Evolutionary conservation across 2,797 vertebrate species (phyloP).

Genomic region (Eulemur coronatus): DNA sequence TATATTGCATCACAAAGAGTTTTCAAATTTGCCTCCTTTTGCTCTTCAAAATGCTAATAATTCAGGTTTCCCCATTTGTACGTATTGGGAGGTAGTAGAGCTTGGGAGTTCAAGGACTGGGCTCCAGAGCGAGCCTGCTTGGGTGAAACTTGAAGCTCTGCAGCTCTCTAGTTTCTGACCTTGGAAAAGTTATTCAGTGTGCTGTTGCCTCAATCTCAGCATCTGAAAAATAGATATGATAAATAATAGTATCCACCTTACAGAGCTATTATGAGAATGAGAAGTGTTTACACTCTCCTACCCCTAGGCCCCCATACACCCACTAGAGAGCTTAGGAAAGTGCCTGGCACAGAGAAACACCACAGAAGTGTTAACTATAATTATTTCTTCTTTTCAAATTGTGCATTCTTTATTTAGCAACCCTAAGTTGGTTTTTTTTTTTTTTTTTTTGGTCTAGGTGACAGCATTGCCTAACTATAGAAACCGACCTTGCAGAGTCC

Average conservation of each 20-base stretch:
- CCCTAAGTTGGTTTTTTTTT: neutral
- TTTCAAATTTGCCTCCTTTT: neutral
- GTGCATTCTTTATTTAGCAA: constrained; percentile 48
- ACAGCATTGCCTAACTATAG: constrained; percentile 43
- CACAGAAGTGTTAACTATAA: constrained; percentile 11
- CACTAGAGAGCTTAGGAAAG: neutral
- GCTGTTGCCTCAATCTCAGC: neutral
- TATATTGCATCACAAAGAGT: neutral
- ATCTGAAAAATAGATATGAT: neutral
- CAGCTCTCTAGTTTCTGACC: neutral
- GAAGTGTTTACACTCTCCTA: constrained; percentile 35
- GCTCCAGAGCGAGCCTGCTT: neutral
- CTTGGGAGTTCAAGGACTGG: neutral
- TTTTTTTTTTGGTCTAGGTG: neutral
- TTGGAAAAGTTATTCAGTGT: neutral
- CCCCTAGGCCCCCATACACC: neutral
- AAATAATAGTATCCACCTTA: constrained; percentile 52
- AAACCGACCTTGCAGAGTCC: neutral
- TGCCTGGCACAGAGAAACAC: neutral
- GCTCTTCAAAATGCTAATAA: neutral
- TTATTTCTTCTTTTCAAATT: constrained; percentile 49
- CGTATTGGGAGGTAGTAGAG: no score
- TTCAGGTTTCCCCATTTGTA: neutral
- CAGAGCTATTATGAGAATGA: neutral
- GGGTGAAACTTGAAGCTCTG: neutral